A percentile compares a stretch with the other conserved stretches of the same genome.
phyloP scores from a whole-genome alignment of 2,797 vertebrate species.

The Dicrostonyx torquatus region DNA sequence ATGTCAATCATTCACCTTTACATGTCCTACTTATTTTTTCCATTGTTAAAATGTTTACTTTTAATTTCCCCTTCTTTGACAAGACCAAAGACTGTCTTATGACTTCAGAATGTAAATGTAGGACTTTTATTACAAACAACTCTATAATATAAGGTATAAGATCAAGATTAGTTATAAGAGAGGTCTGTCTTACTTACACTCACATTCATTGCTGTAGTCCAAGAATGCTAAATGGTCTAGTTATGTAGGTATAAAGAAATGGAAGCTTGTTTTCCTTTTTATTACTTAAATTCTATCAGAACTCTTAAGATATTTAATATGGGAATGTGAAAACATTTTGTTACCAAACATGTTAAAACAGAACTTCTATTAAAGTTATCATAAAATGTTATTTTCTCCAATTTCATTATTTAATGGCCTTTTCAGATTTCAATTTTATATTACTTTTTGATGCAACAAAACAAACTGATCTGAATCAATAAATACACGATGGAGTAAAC shows the following conservation, averaged over 20 bases:
- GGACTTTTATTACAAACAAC: background rate
- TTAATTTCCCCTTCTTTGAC: background rate
- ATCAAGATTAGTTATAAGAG: background rate
- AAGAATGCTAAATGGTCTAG: background rate
- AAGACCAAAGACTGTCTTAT: background rate
- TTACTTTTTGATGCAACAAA: background rate
- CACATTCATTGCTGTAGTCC: background rate
- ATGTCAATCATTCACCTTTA: background rate
- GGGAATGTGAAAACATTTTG: background rate
- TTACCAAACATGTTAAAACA: background rate
- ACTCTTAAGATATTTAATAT: background rate
- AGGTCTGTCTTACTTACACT: background rate
- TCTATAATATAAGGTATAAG: background rate
- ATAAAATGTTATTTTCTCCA: background rate
- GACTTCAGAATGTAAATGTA: background rate
- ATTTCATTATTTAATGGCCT: background rate
- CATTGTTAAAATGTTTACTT: background rate
- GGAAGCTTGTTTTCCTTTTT: constrained; percentile 1
- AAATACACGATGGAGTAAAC: background rate
- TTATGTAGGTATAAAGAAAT: background rate
- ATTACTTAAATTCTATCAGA: background rate
- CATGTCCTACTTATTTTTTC: background rate
- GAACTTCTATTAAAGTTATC: background rate
- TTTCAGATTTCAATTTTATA: background rate
- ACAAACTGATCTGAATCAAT: background rate